Evolutionary conservation across 2,113 vertebrate genomes (phyloP).

Genomic region (Aptenodytes patagonicus): DNA sequence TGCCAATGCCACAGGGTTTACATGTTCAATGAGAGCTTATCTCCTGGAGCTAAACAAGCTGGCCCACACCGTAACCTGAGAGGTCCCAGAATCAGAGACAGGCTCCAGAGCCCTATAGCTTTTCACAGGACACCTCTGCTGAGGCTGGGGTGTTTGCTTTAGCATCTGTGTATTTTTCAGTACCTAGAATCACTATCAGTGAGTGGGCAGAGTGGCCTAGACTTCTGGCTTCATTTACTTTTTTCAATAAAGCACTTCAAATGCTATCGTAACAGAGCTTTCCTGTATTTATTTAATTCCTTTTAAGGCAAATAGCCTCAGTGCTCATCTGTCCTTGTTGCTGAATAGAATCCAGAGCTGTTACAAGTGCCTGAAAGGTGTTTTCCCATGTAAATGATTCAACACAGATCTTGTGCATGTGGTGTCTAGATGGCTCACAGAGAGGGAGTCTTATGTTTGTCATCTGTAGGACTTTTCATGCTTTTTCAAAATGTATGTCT

Average conservation of each 20-base stretch:
- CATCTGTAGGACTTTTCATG: neutral
- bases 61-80: neutral
- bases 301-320: slow-evolving; percentile 24
- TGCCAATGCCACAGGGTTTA: neutral
- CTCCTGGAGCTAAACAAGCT: neutral
- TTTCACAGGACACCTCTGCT: neutral
- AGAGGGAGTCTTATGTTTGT: slow-evolving; percentile 16
- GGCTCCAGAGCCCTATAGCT: neutral
- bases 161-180: neutral
- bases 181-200: neutral
- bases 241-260: neutral
- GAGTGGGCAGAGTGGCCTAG: neutral
- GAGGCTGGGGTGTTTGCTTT: neutral
- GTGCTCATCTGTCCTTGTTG: neutral
- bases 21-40: neutral
- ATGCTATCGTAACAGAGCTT: neutral
- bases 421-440: neutral
- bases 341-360: slow-evolving; percentile 10
- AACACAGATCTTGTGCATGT: neutral
- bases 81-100: neutral
- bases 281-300: neutral
- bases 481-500: slow-evolving; percentile 12
- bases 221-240: neutral
- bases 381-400: slow-evolving; percentile 23
- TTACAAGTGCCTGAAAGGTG: neutral